Conservation (phyloP, 2,113 vertebrate species). For the Dendrocopos noguchii region DNA sequence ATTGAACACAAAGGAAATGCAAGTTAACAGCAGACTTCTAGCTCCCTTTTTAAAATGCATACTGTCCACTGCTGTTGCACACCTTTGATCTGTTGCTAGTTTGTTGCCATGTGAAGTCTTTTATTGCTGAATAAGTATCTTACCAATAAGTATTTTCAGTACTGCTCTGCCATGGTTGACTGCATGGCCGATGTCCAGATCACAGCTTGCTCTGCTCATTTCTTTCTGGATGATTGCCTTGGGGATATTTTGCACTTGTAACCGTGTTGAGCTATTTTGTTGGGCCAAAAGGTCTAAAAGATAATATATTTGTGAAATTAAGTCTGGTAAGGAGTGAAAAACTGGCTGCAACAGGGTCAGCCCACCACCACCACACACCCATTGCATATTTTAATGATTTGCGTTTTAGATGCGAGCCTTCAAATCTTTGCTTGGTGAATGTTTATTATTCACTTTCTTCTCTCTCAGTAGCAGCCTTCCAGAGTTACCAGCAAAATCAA, state of each 20-base stretch:
- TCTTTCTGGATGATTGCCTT: neutral
- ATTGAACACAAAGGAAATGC: neutral
- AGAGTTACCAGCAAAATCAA: neutral
- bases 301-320: neutral
- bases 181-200: neutral
- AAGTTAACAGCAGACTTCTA: neutral
- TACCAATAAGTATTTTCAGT: neutral
- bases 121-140: neutral
- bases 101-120: neutral
- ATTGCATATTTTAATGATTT: neutral
- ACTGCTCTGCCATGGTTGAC: neutral
- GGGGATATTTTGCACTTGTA: neutral
- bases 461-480: neutral
- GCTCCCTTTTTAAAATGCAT: neutral
- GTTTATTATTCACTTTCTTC: slow-evolving; percentile 9
- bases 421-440: neutral
- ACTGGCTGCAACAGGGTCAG: neutral
- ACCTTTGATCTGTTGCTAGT: neutral
- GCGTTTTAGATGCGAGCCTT: neutral
- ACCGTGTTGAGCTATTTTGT: neutral
- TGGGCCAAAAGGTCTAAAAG: neutral
- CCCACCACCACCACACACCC: neutral
- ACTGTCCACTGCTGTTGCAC: neutral
- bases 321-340: neutral
- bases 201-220: neutral